Conservation (phyloP, 2,797 vertebrate species). For the Spinus pinus region DNA sequence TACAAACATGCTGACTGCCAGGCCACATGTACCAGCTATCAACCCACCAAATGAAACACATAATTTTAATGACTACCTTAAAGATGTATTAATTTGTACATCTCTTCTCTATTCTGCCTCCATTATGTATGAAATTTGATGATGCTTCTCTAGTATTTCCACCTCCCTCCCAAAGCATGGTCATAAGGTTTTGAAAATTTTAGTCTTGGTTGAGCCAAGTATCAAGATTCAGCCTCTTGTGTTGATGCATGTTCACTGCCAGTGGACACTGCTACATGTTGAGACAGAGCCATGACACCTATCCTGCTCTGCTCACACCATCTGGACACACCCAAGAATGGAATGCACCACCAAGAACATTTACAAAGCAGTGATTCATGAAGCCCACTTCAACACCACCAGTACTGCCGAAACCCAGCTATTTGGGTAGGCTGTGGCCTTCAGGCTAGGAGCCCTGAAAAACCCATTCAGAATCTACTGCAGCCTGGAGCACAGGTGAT, state of each 20-base stretch:
- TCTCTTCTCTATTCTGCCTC: background rate
- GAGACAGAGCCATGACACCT: background rate
- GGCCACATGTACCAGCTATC: background rate
- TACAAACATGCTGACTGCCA: rapidly evolving
- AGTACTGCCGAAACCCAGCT: rapidly evolving
- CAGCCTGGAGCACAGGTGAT: background rate
- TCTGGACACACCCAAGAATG: rapidly evolving
- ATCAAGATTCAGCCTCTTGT: background rate
- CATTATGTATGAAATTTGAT: rapidly evolving
- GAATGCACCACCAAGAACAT: background rate
- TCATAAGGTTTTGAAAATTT: background rate
- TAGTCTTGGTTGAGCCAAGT: background rate
- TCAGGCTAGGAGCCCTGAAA: background rate
- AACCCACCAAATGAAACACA: background rate
- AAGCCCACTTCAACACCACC: background rate
- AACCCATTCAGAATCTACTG: background rate
- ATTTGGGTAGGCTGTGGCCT: rapidly evolving
- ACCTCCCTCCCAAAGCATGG: background rate
- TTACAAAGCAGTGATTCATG: background rate
- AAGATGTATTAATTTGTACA: background rate
- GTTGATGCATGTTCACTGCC: rapidly evolving
- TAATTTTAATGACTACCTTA: background rate
- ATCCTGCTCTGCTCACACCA: background rate
- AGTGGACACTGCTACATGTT: background rate
- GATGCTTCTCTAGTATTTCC: background rate